phyloP scores from a whole-genome alignment of 2,888 invertebrate genomes.

The Dilophus febrilis region DNA sequence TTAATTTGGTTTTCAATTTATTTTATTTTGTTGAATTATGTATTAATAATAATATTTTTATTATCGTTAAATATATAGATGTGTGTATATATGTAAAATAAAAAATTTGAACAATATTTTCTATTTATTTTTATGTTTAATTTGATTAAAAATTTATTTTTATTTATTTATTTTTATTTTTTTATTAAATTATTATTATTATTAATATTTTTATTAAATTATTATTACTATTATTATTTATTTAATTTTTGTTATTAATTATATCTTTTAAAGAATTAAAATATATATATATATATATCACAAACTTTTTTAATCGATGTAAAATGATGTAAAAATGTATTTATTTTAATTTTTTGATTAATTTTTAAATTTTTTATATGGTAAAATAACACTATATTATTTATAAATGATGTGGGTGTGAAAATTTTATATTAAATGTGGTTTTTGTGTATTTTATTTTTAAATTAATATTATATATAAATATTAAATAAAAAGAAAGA shows the following conservation, averaged over 20 bases:
- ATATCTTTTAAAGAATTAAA: background rate
- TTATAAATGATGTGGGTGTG: too few species aligned
- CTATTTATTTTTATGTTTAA: constrained; percentile 6
- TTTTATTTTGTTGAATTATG: too few species aligned
- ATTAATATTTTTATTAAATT: constrained; percentile 2
- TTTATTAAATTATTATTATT: constrained; percentile 7
- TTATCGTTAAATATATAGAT: constrained; percentile 4
- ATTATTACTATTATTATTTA: too few species aligned
- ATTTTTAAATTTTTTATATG: background rate
- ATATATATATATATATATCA: constrained; percentile 9
- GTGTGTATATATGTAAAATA: too few species aligned
- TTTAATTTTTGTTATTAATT: constrained; percentile 5
- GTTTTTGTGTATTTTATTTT: too few species aligned
- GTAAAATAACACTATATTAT: too few species aligned
- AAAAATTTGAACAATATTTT: constrained; percentile 8
- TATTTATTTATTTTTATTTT: constrained; percentile 1
- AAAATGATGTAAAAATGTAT: constrained; percentile 11
- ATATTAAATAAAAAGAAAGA: too few species aligned
- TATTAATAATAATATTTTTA: too few species aligned
- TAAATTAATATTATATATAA: too few species aligned
- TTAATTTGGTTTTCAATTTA: background rate
- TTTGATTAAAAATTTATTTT: constrained; percentile 3
- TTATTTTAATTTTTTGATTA: background rate
- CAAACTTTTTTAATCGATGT: constrained; percentile 14
- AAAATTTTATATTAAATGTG: too few species aligned